Evolutionary conservation across 2,797 vertebrate genomes (phyloP).

Genomic region (Oophaga sylvatica): DNA sequence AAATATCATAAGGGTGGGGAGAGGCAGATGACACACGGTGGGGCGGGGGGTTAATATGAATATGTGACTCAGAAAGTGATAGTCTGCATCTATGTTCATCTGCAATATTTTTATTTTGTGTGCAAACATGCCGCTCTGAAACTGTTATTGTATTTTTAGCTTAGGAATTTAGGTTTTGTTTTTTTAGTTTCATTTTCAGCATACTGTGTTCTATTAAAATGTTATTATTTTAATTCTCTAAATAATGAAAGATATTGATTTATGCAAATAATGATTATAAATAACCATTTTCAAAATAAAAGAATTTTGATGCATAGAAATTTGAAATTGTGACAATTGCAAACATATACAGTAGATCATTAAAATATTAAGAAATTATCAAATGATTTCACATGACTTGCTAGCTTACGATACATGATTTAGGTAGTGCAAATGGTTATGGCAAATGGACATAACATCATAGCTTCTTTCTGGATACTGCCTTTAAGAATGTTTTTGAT

Average conservation of each 20-base stretch:
- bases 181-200: neutral
- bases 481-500: neutral
- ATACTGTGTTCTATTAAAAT: neutral
- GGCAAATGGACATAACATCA: neutral
- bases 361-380: neutral
- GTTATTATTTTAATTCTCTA: neutral
- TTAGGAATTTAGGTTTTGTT: neutral
- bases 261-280: neutral
- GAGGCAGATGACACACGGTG: neutral
- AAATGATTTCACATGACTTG: neutral
- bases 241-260: neutral
- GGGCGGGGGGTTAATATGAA: neutral
- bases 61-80: slow-evolving; percentile 3
- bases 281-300: slow-evolving; percentile 9
- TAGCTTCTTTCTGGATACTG: neutral
- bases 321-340: neutral
- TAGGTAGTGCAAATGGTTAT: too few species aligned
- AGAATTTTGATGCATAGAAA: neutral
- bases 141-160: neutral
- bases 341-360: neutral
- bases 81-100: neutral
- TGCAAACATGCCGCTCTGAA: neutral
- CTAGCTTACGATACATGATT: neutral
- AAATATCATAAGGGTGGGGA: slow-evolving; percentile 23
- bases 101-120: neutral